These are phyloP conservation scores for human (Homo sapiens) DNA, from an alignment of 2,113 vertebrate species.

Conservation along the genomic window GRCh38 chr1:15147001-15147500, in stretches of 20 bases:
- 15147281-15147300: not conserved
- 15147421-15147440: not conserved
- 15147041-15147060: not conserved
- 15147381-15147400: not conserved
- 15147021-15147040: not conserved
- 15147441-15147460: rapidly evolving
- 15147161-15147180: not conserved
- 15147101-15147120: not conserved
- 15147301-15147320: not conserved
- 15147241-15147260: not conserved
- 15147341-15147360: not conserved
- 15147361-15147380: not conserved
- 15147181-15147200: rapidly evolving
- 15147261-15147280: rapidly evolving
- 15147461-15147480: too few relatives aligned
- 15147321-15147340: not conserved
- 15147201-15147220: rapidly evolving
- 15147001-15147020: not conserved
- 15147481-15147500: too few relatives aligned
- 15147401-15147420: not conserved
- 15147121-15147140: not conserved
- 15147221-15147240: not conserved
- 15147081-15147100: not conserved
- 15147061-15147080: not conserved
- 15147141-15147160: not conserved